Evolutionary conservation across 2,113 vertebrate genomes (phyloP).

Genomic region (Meles meles): DNA sequence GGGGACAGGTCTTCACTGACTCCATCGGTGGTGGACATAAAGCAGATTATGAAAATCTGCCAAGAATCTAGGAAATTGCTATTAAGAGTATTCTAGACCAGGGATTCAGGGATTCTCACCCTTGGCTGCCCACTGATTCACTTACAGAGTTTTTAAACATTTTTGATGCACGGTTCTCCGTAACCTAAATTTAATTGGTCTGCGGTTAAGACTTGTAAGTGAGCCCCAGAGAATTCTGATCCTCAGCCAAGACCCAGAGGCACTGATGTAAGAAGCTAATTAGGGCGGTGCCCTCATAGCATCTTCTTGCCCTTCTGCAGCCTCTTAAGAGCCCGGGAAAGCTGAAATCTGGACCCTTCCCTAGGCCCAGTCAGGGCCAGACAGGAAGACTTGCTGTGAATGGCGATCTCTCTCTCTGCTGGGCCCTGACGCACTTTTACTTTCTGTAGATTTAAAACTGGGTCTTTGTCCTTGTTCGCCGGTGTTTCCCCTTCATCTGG

Average conservation of each 20-base stretch:
- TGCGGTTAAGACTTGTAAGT: neutral
- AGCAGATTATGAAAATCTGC: neutral
- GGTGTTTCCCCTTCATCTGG: neutral
- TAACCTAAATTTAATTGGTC: neutral
- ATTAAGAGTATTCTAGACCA: neutral
- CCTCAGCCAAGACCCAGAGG: neutral
- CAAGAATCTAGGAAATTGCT: neutral
- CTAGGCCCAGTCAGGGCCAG: fast-evolving
- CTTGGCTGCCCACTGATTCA: neutral
- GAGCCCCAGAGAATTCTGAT: neutral
- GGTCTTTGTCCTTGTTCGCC: neutral
- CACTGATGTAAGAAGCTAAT: neutral
- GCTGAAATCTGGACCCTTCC: neutral
- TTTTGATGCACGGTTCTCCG: neutral
- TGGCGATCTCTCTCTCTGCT: neutral
- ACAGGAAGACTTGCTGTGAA: neutral
- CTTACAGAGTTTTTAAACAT: neutral
- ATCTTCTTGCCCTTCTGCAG: neutral
- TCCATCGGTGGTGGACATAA: too few species aligned
- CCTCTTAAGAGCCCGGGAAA: neutral
- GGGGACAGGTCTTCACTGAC: neutral
- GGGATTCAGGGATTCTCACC: neutral
- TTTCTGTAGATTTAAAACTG: neutral
- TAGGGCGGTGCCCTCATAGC: neutral
- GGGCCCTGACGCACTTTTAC: too few species aligned